Evolutionary conservation across 2,797 vertebrate species (phyloP).

Genomic region (Xyrichtys novacula): DNA sequence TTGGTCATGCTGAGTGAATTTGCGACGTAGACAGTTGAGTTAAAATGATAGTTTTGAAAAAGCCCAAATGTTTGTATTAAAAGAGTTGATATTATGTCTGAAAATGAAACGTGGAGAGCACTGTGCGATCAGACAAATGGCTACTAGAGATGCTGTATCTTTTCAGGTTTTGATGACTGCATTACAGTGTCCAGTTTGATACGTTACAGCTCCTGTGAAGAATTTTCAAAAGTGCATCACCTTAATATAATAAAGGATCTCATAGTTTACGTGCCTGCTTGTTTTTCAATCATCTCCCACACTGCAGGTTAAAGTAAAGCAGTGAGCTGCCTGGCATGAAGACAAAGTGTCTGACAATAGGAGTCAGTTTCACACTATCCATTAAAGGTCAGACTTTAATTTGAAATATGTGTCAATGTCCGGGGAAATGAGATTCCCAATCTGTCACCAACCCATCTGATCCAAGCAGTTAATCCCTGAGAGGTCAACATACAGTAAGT

Average conservation of each 20-base stretch:
- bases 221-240: too few relatives aligned
- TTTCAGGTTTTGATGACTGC: too few relatives aligned
- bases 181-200: too few relatives aligned
- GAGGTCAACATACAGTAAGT: slow-evolving; percentile 8
- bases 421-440: background rate
- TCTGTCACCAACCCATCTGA: slow-evolving; percentile 4
- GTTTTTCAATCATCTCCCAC: background rate
- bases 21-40: too few relatives aligned
- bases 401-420: background rate
- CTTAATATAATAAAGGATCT: background rate
- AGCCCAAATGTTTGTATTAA: too few relatives aligned
- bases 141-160: too few relatives aligned
- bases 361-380: background rate
- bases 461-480: slow-evolving; percentile 53
- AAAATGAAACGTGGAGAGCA: too few relatives aligned
- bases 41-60: background rate
- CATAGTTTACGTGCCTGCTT: background rate
- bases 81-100: too few relatives aligned
- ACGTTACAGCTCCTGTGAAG: too few relatives aligned
- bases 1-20: too few relatives aligned
- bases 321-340: background rate
- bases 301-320: too few relatives aligned
- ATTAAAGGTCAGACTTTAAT: slow-evolving; percentile 14
- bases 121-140: too few relatives aligned
- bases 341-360: background rate